These are phyloP conservation scores for Cheilosia vulpina DNA, from an alignment of 2,888 invertebrate genomes.

Conservation along the genomic window DNA sequence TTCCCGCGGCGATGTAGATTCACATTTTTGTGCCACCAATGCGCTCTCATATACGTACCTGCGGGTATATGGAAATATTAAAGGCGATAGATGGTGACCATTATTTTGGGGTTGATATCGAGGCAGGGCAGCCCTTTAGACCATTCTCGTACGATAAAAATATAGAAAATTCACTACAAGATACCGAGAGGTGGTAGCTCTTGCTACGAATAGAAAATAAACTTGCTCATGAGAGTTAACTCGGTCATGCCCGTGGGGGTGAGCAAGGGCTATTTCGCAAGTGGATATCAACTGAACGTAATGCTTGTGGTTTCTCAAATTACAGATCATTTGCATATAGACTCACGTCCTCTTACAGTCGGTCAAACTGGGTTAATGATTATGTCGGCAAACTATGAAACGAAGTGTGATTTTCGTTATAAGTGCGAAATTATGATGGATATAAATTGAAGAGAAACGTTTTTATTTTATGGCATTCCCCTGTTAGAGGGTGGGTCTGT, in stretches of 20 bases:
- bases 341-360: constrained; percentile 1
- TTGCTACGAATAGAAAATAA: not conserved
- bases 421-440: too few species aligned
- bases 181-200: too few species aligned
- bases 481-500: too few species aligned
- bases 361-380: constrained; percentile 24
- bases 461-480: too few species aligned
- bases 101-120: not conserved
- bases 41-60: not conserved
- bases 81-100: constrained; percentile 29
- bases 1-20: not conserved
- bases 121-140: not conserved
- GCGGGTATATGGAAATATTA: constrained; percentile 3
- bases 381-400: constrained; percentile 3
- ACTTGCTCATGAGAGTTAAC: constrained; percentile 38
- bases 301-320: constrained; percentile 38
- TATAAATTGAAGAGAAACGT: too few species aligned
- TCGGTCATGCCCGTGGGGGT: constrained; percentile 26
- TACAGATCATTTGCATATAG: constrained; percentile 56
- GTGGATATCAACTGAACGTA: constrained; percentile 40
- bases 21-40: not conserved
- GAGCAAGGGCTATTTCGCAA: constrained; percentile 10
- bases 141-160: not conserved
- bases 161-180: not conserved
- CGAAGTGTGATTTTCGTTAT: not conserved